phyloP scores from a whole-genome alignment of 1,140 invertebrate genomes.

The Adelges cooleyi region DNA sequence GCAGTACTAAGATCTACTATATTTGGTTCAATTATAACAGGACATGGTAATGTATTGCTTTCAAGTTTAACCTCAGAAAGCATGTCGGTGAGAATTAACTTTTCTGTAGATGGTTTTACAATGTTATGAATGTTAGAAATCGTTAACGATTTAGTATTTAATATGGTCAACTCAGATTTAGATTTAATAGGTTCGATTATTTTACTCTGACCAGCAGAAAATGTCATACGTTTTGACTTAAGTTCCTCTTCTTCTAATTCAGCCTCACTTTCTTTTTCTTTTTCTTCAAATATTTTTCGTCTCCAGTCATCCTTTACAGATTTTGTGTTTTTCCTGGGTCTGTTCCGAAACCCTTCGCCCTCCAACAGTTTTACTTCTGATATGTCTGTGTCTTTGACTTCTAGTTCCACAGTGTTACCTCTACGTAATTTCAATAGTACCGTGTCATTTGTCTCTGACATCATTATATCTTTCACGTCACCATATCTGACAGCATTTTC shows the following conservation, averaged over 20 bases:
- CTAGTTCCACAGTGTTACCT: conserved; percentile 25
- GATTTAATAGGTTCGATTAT: neutral
- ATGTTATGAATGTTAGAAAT: conserved; percentile 7
- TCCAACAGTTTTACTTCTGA: conserved; percentile 49
- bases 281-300: conserved; percentile 58
- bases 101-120: neutral
- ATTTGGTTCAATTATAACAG: conserved; percentile 42
- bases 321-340: conserved; percentile 45
- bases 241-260: conserved; percentile 41
- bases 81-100: neutral
- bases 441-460: conserved; percentile 59
- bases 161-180: neutral
- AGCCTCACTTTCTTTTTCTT: conserved; percentile 50
- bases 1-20: conserved; percentile 39
- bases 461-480: conserved; percentile 61
- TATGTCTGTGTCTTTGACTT: conserved; percentile 32
- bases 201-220: neutral
- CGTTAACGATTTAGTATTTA: neutral
- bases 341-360: conserved; percentile 46
- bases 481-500: conserved; percentile 64
- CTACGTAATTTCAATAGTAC: conserved; percentile 53
- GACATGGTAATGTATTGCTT: conserved; percentile 40
- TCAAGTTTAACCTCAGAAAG: conserved; percentile 34
- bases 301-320: conserved; percentile 49
- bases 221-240: conserved; percentile 36